Percentiles rank a stretch among this genome's conserved stretches.
These are phyloP conservation scores for Microchrysa polita DNA, from an alignment of 2,888 invertebrate species.

Conservation along the genomic window DNA sequence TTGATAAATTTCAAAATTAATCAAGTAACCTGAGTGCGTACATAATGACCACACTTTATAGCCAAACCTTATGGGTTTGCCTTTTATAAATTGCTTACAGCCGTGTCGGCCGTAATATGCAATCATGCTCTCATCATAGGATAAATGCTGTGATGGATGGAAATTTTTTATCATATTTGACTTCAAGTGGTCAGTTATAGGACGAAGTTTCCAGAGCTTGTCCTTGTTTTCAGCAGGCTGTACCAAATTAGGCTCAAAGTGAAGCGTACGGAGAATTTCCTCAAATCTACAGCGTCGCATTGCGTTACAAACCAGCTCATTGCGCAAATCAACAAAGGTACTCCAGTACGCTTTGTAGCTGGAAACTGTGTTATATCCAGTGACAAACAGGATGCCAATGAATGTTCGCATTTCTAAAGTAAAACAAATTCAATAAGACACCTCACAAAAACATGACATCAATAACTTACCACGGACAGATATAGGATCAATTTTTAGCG, in stretches of 20 bases:
- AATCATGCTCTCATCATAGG: constrained; percentile 55
- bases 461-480: too few species aligned
- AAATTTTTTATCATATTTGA: constrained; percentile 48
- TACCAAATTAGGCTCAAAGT: constrained; percentile 35
- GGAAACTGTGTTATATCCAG: too few species aligned
- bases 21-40: constrained; percentile 50
- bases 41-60: constrained; percentile 55
- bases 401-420: too few species aligned
- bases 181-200: constrained; percentile 50
- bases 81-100: constrained; percentile 55
- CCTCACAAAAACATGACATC: too few species aligned
- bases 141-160: constrained; percentile 48
- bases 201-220: constrained; percentile 50
- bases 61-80: constrained; percentile 55
- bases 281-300: too few species aligned
- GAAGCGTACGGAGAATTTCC: too few species aligned
- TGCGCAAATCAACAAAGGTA: background rate
- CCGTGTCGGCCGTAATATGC: constrained; percentile 56
- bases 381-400: too few species aligned
- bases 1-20: constrained; percentile 55
- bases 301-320: constrained; percentile 34
- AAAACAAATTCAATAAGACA: too few species aligned
- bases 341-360: background rate
- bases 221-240: constrained; percentile 27
- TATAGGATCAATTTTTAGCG: too few species aligned